Evolutionary conservation across 2,888 invertebrate genomes (phyloP), one percentile per base, ranked within the genome.

Genomic region (Synergus umbraculus): DNA sequence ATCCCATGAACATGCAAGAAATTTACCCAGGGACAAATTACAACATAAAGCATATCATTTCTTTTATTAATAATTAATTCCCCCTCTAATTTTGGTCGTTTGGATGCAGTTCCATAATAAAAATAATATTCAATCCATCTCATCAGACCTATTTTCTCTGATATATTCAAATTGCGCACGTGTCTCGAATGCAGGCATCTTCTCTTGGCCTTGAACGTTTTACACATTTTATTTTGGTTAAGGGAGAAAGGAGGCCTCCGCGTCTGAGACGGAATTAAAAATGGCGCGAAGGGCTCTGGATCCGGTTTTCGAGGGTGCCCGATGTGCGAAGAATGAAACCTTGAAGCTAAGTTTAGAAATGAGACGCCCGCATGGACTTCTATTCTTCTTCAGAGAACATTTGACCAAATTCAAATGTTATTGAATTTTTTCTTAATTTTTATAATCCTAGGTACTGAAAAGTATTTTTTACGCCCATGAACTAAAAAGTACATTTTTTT

Each of bases 251-350:
- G 54, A 73, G 54, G 73, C 41, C 73, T 73, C 15, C n/a, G 12
- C 54, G 54, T 73, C 73, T 73, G 41, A 54, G 41, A 9, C 54
- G 41, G 73, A 73, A 54, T 54, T 73, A 76, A 82, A 84, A 78
- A 82, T 82, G 83, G 80, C 81, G 83, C 82, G 80, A 82, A 83
- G 83, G 81, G 79, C 81, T 79, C 67, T 76, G 79, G 83, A 85
- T 85, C 85, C 85, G 86, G 85, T 85, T 86, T 85, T 83, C 80
- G 82, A 83, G 73, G 73, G 81, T 81, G 83, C 76, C 77, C 78
- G 83, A 81, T 81, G 81, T 81, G 78, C 67, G 73, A 81, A 78
- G 85, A 83, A 84, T 84, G 84, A 79, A 83, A 85, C 85, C 85
- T 85, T 84, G 83, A 77, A 82, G 81, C 84, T 83, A 85, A 82